These are phyloP conservation scores for Uloborus diversus DNA, from an alignment of 1,140 invertebrate genomes.

Conservation along the genomic window DNA sequence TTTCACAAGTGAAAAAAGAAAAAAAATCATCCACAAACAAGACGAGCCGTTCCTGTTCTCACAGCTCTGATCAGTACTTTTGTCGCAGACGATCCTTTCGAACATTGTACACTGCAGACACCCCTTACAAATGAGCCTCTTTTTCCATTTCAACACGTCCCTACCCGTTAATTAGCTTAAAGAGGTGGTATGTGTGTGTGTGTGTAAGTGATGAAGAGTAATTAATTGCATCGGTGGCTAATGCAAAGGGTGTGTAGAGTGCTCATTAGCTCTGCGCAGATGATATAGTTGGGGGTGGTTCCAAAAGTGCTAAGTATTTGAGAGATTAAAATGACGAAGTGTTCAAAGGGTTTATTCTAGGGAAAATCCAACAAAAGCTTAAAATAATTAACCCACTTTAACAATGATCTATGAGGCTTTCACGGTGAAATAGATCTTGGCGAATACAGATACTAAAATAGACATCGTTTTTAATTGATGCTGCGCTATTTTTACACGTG, in stretches of 20 bases:
- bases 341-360: no score
- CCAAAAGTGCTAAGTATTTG: no score
- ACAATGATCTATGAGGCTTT: no score
- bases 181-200: no score
- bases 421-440: no score
- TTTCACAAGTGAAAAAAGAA: not conserved
- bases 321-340: no score
- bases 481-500: no score
- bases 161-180: conserved; percentile 23
- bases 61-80: conserved; percentile 8
- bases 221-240: not conserved
- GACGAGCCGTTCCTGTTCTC: not conserved
- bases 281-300: not conserved
- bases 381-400: no score
- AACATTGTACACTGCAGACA: not conserved
- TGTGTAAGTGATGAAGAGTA: conserved; percentile 40
- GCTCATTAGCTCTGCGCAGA: conserved; percentile 22
- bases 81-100: not conserved
- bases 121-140: not conserved
- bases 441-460: no score
- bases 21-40: not conserved
- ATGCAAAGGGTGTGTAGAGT: conserved; percentile 18
- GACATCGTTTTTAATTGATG: no score
- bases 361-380: no score
- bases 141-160: not conserved